Base-by-base conservation (phyloP, 1,140 invertebrate species). In the Matsumurasca onukii region DNA sequence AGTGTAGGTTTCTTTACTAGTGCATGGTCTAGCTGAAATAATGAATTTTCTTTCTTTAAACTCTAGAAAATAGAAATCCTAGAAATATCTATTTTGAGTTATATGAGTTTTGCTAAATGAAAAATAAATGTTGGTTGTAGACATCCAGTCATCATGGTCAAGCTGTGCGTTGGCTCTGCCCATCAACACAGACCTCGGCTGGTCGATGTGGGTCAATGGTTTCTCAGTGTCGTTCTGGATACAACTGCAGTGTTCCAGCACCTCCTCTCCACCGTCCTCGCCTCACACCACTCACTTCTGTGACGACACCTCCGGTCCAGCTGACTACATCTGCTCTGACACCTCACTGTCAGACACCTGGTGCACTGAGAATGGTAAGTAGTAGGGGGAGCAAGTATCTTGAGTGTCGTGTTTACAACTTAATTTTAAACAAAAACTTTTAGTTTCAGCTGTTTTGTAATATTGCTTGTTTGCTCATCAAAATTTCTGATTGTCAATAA, bases 171-270 rank as follows among this genome's bases (percentile, higher is more conserved):
- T 75, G 25, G 84, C 78, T 69, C 63, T 82, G 73, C 85, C 78
- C 20, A 76, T 82, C 72, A 84, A 84, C 62, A 80, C 77, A 17
- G 81, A 81, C 75, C 74, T 82, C 66, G 79, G 78, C 63, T 86
- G 81, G 87, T 81, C 83, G 22, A 80, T 87, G 45, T 88, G 87
- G 86, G 74, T 83, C 39, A 81, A 85, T 22, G 87, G 88, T 9
- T 88, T 86, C 73, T 84, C 86, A 3, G 77, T 82, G 20, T 81
- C 86, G 45, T 75, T 84, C 77, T 83, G 82, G 83, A 70, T 84
- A 70, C 72, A 83, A 75, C 74, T 83, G 1, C 55, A 22, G 9
- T 22, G 3, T 52, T n/a, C 55, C 25, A 22, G 15, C 55, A 22
- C 55, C 24, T 13, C 22, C 15, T 22, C 24, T 9, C 24, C 15